Evolutionary conservation across 2,888 invertebrate genomes (phyloP).

Genomic region (Mythimna pallens): DNA sequence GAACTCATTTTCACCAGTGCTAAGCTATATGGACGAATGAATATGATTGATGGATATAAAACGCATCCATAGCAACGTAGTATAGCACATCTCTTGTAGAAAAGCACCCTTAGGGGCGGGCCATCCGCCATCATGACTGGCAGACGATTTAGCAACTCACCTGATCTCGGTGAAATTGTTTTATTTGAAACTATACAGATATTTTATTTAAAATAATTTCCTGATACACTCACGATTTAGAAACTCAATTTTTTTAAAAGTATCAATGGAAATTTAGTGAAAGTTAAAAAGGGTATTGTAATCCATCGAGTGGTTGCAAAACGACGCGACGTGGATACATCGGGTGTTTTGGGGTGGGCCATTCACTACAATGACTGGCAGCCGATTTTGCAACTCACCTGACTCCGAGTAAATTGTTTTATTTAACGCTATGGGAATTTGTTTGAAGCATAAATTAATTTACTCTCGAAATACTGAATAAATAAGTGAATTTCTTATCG

Average conservation of each 20-base stretch:
- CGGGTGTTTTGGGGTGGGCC: conserved; percentile 2
- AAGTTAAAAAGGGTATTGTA: not conserved
- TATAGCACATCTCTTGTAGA: no score
- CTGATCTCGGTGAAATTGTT: conserved; percentile 1
- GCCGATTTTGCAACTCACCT: conserved; percentile 24
- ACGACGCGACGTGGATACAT: not conserved
- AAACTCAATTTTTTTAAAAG: not conserved
- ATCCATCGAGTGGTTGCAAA: no score
- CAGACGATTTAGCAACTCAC: conserved; percentile 26
- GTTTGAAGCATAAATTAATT: not conserved
- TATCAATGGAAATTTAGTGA: not conserved
- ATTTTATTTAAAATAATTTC: not conserved
- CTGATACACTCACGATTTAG: not conserved
- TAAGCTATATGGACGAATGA: no score
- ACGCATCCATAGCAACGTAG: no score
- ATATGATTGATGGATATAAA: no score
- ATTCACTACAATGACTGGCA: conserved; percentile 23
- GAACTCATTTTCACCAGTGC: no score
- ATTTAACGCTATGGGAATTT: conserved; percentile 6
- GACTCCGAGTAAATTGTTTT: not conserved
- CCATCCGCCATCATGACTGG: conserved; percentile 19
- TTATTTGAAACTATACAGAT: not conserved
- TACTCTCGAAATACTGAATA: not conserved
- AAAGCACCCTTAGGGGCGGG: not conserved
- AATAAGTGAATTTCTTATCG: not conserved